These are phyloP conservation scores for Lagopus muta DNA, from an alignment of 2,113 vertebrate species.

Conservation along the genomic window DNA sequence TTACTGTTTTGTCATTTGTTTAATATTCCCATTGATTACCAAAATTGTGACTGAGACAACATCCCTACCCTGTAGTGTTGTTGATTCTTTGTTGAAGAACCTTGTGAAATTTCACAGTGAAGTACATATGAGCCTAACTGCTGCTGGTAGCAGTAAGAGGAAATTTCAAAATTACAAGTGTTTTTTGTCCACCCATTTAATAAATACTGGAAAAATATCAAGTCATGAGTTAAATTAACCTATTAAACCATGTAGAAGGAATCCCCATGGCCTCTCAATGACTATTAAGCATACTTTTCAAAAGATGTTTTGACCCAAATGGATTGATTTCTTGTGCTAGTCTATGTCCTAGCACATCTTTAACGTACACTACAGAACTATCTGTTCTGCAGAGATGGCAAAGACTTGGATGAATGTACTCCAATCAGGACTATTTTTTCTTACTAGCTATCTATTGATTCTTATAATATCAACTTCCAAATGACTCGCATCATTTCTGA, in stretches of 20 bases:
- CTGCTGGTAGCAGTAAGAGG: background rate
- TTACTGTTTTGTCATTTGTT: background rate
- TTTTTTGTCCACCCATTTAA: background rate
- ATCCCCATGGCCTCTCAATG: background rate
- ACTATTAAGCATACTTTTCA: conserved; percentile 29
- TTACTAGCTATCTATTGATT: conserved; percentile 21
- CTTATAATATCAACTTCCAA: conserved; percentile 34
- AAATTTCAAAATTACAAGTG: background rate
- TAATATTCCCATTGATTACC: background rate
- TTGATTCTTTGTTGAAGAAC: background rate
- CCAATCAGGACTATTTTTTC: conserved; percentile 18
- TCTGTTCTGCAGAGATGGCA: background rate
- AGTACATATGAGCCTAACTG: background rate
- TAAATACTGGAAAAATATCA: conserved; percentile 9
- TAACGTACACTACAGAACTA: background rate
- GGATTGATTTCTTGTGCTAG: conserved; percentile 24
- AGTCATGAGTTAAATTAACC: conserved; percentile 13
- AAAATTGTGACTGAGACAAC: background rate
- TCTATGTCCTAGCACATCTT: conserved; percentile 34
- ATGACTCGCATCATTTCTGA: conserved; percentile 20
- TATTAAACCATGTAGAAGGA: background rate
- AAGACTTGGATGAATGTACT: conserved; percentile 59
- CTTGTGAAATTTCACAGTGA: background rate
- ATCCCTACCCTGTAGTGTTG: background rate
- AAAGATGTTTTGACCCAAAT: conserved; percentile 45